Evolutionary conservation across 2,113 vertebrate species (phyloP).

Genomic region (Pyrgilauda ruficollis): DNA sequence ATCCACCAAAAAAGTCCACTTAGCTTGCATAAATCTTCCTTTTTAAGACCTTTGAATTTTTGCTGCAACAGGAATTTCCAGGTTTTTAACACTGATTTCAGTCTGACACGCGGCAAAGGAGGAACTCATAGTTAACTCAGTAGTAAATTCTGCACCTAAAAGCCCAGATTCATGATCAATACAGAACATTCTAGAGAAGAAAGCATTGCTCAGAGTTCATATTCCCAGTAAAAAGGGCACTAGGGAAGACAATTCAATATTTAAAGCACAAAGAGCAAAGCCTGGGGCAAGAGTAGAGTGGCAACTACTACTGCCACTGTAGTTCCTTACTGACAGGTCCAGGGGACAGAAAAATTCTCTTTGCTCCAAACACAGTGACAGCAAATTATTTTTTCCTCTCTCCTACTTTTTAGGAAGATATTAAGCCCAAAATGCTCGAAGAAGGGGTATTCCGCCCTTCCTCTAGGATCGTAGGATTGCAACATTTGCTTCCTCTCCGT

Average conservation of each 20-base stretch:
- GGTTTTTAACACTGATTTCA: neutral
- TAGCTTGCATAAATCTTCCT: neutral
- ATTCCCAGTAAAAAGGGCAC: neutral
- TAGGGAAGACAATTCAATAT: neutral
- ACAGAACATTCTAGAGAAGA: neutral
- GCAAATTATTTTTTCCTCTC: neutral
- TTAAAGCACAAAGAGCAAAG: neutral
- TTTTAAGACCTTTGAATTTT: neutral
- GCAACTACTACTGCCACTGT: neutral
- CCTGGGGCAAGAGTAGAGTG: neutral
- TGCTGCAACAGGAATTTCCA: neutral
- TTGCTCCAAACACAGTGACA: neutral
- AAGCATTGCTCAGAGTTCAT: neutral
- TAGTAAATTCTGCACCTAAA: neutral
- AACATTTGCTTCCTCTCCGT: neutral
- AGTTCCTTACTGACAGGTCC: neutral
- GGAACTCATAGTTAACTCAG: neutral
- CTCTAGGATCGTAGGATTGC: neutral
- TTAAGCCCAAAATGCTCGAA: neutral
- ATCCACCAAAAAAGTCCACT: neutral
- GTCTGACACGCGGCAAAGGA: neutral
- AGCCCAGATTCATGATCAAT: neutral
- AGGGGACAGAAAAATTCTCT: neutral
- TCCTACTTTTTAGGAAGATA: neutral
- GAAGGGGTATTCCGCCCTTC: neutral